These are phyloP conservation scores for Agrotis puta DNA, from an alignment of 2,888 invertebrate species.

Conservation along the genomic window DNA sequence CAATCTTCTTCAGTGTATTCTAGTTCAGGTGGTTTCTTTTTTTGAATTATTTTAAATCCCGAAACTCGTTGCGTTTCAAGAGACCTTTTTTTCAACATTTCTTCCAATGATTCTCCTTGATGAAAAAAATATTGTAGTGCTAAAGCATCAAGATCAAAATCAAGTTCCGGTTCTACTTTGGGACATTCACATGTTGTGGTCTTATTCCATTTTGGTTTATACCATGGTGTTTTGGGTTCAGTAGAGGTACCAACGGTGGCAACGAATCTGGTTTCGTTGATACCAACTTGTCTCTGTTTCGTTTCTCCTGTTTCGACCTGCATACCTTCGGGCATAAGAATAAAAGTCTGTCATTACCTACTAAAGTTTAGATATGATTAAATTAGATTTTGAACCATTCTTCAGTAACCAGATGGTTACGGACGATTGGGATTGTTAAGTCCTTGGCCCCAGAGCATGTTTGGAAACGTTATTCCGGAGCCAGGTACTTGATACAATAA, in stretches of 20 bases:
- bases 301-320: conserved; percentile 13
- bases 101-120: not conserved
- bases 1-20: conserved; percentile 52
- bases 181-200: conserved; percentile 68
- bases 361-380: not conserved
- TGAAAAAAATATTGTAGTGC: not conserved
- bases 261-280: conserved; percentile 23
- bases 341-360: not conserved
- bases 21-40: conserved; percentile 45
- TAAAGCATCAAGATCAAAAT: conserved; percentile 19
- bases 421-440: not conserved
- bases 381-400: not conserved
- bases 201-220: conserved; percentile 36
- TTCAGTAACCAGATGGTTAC: not conserved
- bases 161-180: not conserved
- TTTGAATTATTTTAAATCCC: conserved; percentile 72
- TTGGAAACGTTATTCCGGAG: not conserved
- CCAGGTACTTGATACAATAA: not conserved
- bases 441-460: not conserved
- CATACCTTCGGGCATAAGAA: not conserved
- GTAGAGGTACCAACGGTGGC: conserved; percentile 41
- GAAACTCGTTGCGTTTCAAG: conserved; percentile 75
- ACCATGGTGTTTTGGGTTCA: conserved; percentile 4
- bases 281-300: conserved; percentile 19
- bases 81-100: conserved; percentile 68